Percentiles rank a stretch among this genome's conserved stretches.
Evolutionary conservation across 2,797 vertebrate species (phyloP).

Genomic region (Tauraco hartlaubi): DNA sequence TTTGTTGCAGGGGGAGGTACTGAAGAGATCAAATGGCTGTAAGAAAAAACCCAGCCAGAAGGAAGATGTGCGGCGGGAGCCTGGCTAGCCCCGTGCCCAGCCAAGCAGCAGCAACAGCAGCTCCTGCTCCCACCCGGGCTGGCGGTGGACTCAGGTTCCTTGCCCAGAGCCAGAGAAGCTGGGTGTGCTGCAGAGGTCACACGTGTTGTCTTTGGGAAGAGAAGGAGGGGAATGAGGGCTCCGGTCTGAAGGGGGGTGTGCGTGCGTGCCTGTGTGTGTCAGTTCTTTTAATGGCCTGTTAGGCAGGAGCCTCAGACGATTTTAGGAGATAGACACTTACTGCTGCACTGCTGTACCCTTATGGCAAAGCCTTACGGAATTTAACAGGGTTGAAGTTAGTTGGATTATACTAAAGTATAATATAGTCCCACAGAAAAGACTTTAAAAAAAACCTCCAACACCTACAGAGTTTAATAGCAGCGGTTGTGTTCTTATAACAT

Average conservation of each 20-base stretch:
- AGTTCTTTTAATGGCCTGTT: not conserved
- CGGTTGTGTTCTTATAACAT: not conserved
- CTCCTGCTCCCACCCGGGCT: not conserved
- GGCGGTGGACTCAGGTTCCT: conserved; percentile 43
- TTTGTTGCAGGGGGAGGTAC: not conserved
- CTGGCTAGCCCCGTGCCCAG: not conserved
- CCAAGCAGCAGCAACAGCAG: not conserved
- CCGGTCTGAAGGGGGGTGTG: not conserved
- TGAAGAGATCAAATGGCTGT: not conserved
- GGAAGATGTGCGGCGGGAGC: not conserved
- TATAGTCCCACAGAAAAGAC: not conserved
- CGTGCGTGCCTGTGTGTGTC: not conserved
- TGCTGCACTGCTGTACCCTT: fast-evolving
- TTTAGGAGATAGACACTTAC: not conserved
- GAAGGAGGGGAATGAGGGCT: not conserved
- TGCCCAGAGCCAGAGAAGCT: conserved; percentile 26
- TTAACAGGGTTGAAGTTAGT: not conserved
- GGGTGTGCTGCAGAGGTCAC: conserved; percentile 14
- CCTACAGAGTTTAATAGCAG: not conserved
- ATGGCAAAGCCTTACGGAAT: fast-evolving
- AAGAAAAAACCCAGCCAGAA: conserved; percentile 36
- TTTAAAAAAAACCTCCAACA: not conserved
- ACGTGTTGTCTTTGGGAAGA: not conserved
- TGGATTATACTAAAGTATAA: not conserved
- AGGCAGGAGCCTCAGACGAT: not conserved